Evolutionary conservation across 2,888 invertebrate genomes (phyloP).

Genomic region (Aphelenchoides bicaudatus): DNA sequence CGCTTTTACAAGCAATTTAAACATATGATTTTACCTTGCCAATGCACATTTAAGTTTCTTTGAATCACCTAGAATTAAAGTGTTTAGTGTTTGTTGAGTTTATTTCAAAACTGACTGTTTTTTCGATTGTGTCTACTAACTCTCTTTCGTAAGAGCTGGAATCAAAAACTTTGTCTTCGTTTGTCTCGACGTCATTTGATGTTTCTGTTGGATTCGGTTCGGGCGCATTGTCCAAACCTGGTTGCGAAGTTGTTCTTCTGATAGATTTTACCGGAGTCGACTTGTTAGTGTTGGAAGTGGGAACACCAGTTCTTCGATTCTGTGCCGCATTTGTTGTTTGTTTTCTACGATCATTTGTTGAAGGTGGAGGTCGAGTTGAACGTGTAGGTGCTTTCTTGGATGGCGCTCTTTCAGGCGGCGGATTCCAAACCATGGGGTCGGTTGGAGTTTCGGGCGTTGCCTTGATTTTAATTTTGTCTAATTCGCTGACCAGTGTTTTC

Average conservation of each 20-base stretch:
- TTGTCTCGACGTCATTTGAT: slow-evolving; percentile 35
- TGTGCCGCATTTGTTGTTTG: background rate
- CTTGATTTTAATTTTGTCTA: background rate
- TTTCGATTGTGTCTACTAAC: slow-evolving; percentile 85
- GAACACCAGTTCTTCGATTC: background rate
- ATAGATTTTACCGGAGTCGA: background rate
- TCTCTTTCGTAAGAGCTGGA: slow-evolving; percentile 79
- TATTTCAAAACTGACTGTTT: too few relatives aligned
- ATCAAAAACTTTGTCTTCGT: slow-evolving; percentile 74
- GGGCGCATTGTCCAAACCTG: background rate
- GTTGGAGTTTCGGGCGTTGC: slow-evolving; percentile 15
- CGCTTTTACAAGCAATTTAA: too few relatives aligned
- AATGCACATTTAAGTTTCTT: slow-evolving; percentile 89
- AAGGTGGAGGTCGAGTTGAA: background rate
- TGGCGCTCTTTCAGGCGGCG: background rate
- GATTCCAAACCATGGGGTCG: slow-evolving; percentile 19
- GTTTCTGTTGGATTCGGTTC: background rate
- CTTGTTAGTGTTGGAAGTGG: background rate
- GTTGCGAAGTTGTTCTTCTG: background rate
- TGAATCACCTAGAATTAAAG: too few relatives aligned
- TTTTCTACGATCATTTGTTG: background rate
- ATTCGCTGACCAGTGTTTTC: background rate
- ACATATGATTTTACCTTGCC: too few relatives aligned
- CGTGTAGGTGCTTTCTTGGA: background rate
- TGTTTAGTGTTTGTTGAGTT: too few relatives aligned